Base-by-base conservation (phyloP, 2,113 vertebrate genomes). In the Calidris pygmaea region DNA sequence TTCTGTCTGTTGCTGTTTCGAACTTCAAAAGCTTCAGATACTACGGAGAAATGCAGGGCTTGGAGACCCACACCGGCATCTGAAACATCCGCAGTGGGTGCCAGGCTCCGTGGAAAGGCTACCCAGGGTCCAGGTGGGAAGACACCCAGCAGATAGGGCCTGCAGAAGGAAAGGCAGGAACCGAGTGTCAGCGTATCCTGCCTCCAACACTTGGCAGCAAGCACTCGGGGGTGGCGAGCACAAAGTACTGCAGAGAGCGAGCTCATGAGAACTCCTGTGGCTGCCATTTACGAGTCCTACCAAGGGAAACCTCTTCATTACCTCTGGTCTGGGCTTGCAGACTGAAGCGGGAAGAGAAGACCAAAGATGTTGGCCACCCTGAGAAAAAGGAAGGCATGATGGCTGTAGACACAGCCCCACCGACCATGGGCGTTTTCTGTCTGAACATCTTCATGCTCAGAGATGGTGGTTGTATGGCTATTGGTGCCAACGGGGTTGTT, bases 381-480 rank as follows among this genome's bases (percentile, higher is more conserved):
- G 3, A 71, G 53, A 60, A 22, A 24, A 3, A 7, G 21, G 13
- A 43, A 39, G 5, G 32, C 0, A 0, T 50, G 22, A n/a, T 73
- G 19, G 3, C 30, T 79, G 30, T 39, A 67, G 68, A 12, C 26
- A 14, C 24, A 86, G 43, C 12, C 35, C n/a, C 32, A 10, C 16
- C 0, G 0, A n/a, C 37, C 10, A 21, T 7, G 19, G 23, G 4
- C 0, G 0, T 73, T 73, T 77, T 73, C 48, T 53, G 12, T 24
- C 39, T 47, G 56, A 35, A 3, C 23, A 32, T 21, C 58, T 50
- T 18, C 35, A 16, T 26, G 27, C 76, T 86, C 65, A 52, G 48
- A 73, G 32, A 12, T 0, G 0, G 23, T 6, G 1, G 6, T 52
- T 2, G 0, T 70, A 35, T 5, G 6, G 8, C 21, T 48, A n/a